Evolutionary conservation across 2,797 vertebrate genomes (phyloP).

Genomic region (Siniperca scherzeri): DNA sequence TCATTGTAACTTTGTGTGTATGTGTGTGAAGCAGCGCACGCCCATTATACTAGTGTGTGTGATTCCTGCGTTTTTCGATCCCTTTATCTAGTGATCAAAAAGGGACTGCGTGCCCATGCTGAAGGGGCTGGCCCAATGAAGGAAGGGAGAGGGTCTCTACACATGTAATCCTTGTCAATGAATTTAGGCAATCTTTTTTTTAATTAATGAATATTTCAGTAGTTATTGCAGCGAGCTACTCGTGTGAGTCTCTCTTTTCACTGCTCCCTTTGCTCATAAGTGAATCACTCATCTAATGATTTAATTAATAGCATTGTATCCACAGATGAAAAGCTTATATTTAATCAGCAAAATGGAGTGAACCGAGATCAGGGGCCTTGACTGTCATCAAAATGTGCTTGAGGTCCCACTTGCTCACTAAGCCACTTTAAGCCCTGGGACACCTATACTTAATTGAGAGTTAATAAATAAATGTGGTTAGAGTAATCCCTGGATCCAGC

Average conservation of each 20-base stretch:
- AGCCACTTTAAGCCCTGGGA: slow-evolving; percentile 81
- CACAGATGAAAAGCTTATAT: slow-evolving; percentile 87
- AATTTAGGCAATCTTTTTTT: slow-evolving; percentile 82
- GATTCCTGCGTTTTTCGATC: slow-evolving; percentile 70
- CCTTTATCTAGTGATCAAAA: slow-evolving; percentile 81
- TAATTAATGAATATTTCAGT: slow-evolving; percentile 89
- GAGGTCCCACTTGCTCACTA: slow-evolving; percentile 79
- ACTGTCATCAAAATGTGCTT: slow-evolving; percentile 83
- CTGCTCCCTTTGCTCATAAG: slow-evolving; percentile 83
- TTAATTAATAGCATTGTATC: slow-evolving; percentile 91
- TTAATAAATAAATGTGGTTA: slow-evolving; percentile 88
- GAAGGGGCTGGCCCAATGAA: slow-evolving; percentile 78
- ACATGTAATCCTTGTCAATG: slow-evolving; percentile 89
- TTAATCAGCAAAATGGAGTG: slow-evolving; percentile 87
- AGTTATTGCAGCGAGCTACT: slow-evolving; percentile 85
- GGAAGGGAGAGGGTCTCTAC: slow-evolving; percentile 82
- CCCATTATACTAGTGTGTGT: slow-evolving; percentile 37
- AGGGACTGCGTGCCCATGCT: slow-evolving; percentile 69
- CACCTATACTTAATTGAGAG: slow-evolving; percentile 85
- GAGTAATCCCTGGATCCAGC: slow-evolving; percentile 83
- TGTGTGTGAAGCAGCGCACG: slow-evolving; percentile 20
- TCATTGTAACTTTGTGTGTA: slow-evolving; percentile 65
- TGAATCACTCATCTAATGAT: slow-evolving; percentile 87
- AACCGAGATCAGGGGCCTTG: slow-evolving; percentile 82
- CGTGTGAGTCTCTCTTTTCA: slow-evolving; percentile 78